phyloP scores from a whole-genome alignment of 2,888 invertebrate species.

The Hirtodrosophila histrioides region DNA sequence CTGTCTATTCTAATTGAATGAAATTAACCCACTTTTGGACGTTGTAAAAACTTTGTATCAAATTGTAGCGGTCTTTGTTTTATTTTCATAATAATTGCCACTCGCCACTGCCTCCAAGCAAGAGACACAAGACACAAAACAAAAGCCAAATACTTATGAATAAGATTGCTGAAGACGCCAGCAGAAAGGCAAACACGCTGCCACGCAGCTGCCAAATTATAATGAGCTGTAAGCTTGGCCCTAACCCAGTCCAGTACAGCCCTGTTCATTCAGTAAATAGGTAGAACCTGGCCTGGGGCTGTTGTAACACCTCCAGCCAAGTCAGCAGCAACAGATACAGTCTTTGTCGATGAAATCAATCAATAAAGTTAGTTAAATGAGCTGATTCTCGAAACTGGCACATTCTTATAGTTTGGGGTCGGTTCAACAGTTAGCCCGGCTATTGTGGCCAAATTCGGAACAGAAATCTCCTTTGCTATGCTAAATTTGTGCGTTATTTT shows the following conservation, averaged over 20 bases:
- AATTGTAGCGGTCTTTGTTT: constrained; percentile 49
- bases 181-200: constrained; percentile 12
- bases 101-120: constrained; percentile 3
- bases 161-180: constrained; percentile 27
- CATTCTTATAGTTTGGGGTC: constrained; percentile 6
- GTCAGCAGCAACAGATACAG: constrained; percentile 6
- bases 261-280: constrained; percentile 12
- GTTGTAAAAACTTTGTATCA: constrained; percentile 44
- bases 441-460: constrained; percentile 51
- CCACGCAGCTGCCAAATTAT: constrained; percentile 64
- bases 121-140: constrained; percentile 17
- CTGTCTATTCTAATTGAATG: constrained; percentile 74
- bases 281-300: constrained; percentile 37
- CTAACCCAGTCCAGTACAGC: constrained; percentile 11
- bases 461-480: constrained; percentile 41
- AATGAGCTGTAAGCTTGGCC: constrained; percentile 41
- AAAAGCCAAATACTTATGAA: constrained; percentile 48
- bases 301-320: constrained; percentile 45
- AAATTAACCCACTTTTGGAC: constrained; percentile 72
- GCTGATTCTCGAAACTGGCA: constrained; percentile 24
- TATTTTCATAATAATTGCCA: constrained; percentile 63
- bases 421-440: constrained; percentile 45
- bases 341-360: constrained; percentile 56
- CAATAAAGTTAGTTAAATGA: constrained; percentile 28
- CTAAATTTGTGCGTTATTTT: constrained; percentile 42